These are phyloP conservation scores for Serilophus lunatus DNA, from an alignment of 2,113 vertebrate genomes.

Conservation along the genomic window DNA sequence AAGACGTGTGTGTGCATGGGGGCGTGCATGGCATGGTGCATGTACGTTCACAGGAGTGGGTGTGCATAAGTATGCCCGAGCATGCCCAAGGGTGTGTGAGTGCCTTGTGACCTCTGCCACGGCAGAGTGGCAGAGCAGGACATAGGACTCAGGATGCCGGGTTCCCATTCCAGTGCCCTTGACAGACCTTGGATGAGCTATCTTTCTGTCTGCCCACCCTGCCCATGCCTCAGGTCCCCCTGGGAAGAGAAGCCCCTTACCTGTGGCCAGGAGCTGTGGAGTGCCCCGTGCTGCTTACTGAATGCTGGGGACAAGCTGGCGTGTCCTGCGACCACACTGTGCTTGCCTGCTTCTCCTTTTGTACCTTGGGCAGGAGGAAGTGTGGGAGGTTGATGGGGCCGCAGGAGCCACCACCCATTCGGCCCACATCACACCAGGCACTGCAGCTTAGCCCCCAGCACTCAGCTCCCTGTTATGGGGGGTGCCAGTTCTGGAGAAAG, in stretches of 20 bases:
- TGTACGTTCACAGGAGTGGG: not conserved
- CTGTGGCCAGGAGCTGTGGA: not conserved
- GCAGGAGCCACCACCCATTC: not conserved
- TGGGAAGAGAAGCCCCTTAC: not conserved
- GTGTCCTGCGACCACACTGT: not conserved
- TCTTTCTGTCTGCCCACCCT: not conserved
- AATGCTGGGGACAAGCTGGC: not conserved
- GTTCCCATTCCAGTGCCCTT: not conserved
- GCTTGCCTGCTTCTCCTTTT: constrained; percentile 33
- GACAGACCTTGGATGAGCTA: not conserved
- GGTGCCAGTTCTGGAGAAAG: not conserved
- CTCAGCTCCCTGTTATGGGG: accelerated
- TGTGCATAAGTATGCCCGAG: not conserved
- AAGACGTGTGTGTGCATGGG: not conserved
- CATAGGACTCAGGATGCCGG: accelerated
- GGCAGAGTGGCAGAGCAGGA: not conserved
- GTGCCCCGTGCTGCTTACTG: accelerated
- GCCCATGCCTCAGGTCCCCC: not conserved
- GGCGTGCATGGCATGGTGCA: accelerated
- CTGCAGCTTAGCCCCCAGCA: not conserved
- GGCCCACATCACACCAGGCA: not conserved
- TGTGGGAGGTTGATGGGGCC: not conserved
- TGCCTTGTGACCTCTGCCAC: not conserved
- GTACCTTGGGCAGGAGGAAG: constrained; percentile 37
- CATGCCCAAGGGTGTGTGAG: accelerated